A percentile compares a stretch with the other conserved stretches of the same genome.
Evolutionary conservation across 2,113 vertebrate genomes (phyloP).

Genomic region (Larimichthys crocea): DNA sequence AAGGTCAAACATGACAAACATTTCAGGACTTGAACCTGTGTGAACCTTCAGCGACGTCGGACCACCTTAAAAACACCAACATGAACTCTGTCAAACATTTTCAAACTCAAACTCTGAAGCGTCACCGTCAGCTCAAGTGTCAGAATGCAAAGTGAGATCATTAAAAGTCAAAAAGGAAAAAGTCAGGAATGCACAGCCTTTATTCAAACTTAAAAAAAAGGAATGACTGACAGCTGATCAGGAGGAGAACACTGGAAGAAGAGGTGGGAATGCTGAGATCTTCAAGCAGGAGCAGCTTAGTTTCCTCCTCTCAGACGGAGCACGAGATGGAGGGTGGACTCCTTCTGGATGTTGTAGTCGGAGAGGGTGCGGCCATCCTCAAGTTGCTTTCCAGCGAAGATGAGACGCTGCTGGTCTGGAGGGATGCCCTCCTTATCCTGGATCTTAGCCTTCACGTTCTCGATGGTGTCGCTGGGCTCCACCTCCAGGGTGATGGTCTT

Average conservation of each 20-base stretch:
- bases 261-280: not conserved
- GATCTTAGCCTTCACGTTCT: conserved; percentile 51
- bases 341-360: conserved; percentile 64
- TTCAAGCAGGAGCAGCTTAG: not conserved
- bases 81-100: not conserved
- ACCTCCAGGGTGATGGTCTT: conserved; percentile 66
- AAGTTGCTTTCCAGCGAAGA: conserved; percentile 55
- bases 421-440: conserved; percentile 58
- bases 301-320: conserved; percentile 50
- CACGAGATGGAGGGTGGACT: conserved; percentile 57
- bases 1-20: not conserved
- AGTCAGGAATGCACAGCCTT: conserved; percentile 25
- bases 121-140: not conserved
- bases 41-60: not conserved
- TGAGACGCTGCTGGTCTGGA: conserved; percentile 56
- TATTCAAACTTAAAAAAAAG: conserved; percentile 31
- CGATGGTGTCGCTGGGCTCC: conserved; percentile 50
- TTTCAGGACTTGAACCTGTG: not conserved
- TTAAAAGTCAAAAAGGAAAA: not conserved
- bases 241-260: not conserved
- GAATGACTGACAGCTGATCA: conserved; percentile 1
- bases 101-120: not conserved
- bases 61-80: not conserved
- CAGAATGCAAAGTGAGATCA: not conserved
- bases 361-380: conserved; percentile 58